Base-by-base conservation (phyloP, 2,113 vertebrate genomes). In the Pelobates fuscus region DNA sequence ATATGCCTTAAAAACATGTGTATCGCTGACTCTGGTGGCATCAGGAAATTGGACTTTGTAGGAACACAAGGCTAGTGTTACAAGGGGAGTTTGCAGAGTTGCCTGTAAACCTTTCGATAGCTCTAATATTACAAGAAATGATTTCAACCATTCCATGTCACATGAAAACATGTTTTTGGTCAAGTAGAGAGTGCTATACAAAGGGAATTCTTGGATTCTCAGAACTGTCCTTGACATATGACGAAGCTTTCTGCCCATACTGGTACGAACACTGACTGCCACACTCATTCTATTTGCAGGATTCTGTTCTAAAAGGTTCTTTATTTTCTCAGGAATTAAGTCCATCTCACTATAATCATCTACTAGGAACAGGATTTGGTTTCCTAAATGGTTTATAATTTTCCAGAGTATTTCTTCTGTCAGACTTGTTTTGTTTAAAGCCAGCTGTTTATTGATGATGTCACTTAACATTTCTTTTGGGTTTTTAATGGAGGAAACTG, bases 351-450 rank as follows among this genome's bases (percentile, higher is more conserved):
- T 75, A 17, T 71, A 85, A 52, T 85, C 79, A 77, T 85, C 84
- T 72, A 86, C 23, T 25, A 88, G 79, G 61, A 87, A 55, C 8
- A 86, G 66, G 20, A 84, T 75, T 49, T 81, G 81, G 0, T 81
- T 77, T 29, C 78, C 80, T 11, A 87, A 52, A 2, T 59, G 60
- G 41, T 61, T 67, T 30, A 81, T 70, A 3, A 75, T 18, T 0
- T 59, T 69, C 49, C 17, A 65, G n/a, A 88, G 41, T 43, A 27
- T 17, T 32, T 14, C 60, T 66, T 86, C 80, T 62, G 77, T 78
- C 26, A 84, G 23, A 7, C 5, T 5, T 44, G n/a, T 59, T n/a
- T 14, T 12, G 57, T 43, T 27, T 30, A 43, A 62, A 18, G 62
- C 49, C 29, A 82, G 71, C 3, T 85, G 82, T 25, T 75, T 75